Conservation (phyloP, 2,888 invertebrate species). For the Temnothorax unifasciatus region DNA sequence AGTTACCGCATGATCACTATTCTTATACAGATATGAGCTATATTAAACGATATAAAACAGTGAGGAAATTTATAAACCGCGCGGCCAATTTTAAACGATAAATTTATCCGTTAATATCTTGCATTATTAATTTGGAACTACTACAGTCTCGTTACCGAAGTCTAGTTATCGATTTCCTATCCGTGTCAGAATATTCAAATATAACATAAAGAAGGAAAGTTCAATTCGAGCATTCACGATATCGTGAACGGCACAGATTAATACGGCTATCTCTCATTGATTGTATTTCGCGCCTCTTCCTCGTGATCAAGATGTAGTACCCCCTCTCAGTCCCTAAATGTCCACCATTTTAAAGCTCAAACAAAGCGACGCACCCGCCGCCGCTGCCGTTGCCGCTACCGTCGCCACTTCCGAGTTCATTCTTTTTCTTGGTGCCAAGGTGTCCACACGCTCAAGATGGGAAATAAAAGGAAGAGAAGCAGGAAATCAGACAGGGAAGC, state of each 20-base stretch:
- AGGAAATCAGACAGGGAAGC: too few relatives aligned
- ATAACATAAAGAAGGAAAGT: slow-evolving; percentile 7
- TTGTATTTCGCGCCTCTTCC: too few relatives aligned
- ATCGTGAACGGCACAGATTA: slow-evolving; percentile 3
- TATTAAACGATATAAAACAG: neutral
- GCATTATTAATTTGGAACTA: neutral
- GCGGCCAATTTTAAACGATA: neutral
- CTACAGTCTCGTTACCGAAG: neutral
- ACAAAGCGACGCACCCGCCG: too few relatives aligned
- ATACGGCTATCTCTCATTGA: slow-evolving; percentile 8
- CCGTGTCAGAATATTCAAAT: slow-evolving; percentile 6
- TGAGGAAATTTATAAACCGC: neutral
- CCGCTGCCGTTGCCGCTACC: too few relatives aligned
- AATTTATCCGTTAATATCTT: neutral
- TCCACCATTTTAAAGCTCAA: too few relatives aligned
- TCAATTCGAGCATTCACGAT: neutral
- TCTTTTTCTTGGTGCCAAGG: too few relatives aligned
- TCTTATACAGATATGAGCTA: neutral
- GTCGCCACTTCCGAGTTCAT: too few relatives aligned
- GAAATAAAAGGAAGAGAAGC: too few relatives aligned
- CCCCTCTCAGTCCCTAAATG: too few relatives aligned
- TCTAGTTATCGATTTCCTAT: slow-evolving; percentile 20
- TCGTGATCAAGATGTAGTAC: too few relatives aligned
- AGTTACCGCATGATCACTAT: neutral
- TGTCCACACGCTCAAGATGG: too few relatives aligned